Evolutionary conservation across 2,113 vertebrate species (phyloP).

Genomic region (Glaucidium brasilianum): DNA sequence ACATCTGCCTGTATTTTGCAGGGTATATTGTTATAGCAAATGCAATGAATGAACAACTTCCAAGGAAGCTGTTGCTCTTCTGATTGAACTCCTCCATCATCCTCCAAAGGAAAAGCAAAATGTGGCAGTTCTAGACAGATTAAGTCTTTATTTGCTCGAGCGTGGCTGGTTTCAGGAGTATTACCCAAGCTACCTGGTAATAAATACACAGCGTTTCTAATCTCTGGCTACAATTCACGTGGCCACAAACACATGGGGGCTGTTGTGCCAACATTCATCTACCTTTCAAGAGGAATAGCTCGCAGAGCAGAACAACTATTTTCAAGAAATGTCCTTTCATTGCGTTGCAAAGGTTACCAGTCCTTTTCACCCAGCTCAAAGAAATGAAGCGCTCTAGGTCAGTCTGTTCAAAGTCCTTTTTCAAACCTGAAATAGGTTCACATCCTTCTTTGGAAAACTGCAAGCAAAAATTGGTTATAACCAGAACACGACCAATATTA

Average conservation of each 20-base stretch:
- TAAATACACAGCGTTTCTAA: not conserved
- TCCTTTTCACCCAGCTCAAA: not conserved
- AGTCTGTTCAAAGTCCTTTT: not conserved
- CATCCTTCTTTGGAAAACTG: not conserved
- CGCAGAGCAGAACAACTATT: not conserved
- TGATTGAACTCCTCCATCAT: not conserved
- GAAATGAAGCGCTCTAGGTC: not conserved
- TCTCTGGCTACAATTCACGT: not conserved
- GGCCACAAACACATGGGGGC: not conserved
- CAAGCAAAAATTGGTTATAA: not conserved
- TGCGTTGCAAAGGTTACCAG: not conserved
- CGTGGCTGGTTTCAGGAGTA: not conserved
- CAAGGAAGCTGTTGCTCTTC: not conserved
- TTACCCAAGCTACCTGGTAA: not conserved
- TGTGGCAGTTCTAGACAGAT: not conserved
- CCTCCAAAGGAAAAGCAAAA: not conserved
- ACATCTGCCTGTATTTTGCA: not conserved
- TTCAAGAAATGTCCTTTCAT: not conserved
- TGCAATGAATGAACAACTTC: fast-evolving
- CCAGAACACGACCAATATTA: not conserved
- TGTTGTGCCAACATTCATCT: not conserved
- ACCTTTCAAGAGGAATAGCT: not conserved
- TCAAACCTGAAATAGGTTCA: not conserved
- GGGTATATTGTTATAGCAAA: fast-evolving
- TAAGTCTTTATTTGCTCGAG: not conserved